Percentiles rank a stretch among this genome's conserved stretches.
phyloP scores from a whole-genome alignment of 2,888 invertebrate genomes.

The Lasioglossum villosulum region DNA sequence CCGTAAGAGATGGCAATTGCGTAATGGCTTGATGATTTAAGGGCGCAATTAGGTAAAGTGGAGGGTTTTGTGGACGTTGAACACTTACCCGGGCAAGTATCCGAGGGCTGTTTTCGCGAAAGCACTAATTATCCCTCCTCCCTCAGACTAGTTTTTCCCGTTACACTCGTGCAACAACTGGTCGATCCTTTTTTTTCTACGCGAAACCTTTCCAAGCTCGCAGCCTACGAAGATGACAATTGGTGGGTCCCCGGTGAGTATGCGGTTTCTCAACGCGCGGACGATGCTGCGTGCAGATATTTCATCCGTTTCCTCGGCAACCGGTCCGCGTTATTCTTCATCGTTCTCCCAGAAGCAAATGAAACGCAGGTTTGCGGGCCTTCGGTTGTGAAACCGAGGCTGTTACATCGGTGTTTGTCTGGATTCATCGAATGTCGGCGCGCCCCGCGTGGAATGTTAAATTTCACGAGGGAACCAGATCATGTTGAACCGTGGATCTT shows the following conservation, averaged over 20 bases:
- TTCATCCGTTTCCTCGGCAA: conserved; percentile 1
- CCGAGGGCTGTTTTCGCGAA: conserved; percentile 68
- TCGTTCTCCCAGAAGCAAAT: conserved; percentile 41
- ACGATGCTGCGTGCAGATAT: neutral
- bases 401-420: neutral
- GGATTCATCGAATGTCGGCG: neutral
- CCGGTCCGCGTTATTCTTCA: conserved; percentile 39
- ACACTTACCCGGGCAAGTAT: conserved; percentile 62
- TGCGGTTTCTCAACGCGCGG: conserved; percentile 32
- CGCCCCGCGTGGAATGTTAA: neutral
- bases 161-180: conserved; percentile 36
- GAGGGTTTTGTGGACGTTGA: conserved; percentile 68
- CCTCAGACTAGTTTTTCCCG: conserved; percentile 37
- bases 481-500: too few species aligned
- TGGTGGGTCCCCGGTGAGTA: conserved; percentile 32
- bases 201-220: conserved; percentile 32
- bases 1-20: conserved; percentile 69
- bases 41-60: conserved; percentile 74
- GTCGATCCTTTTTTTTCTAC: conserved; percentile 54
- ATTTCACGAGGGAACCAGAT: neutral
- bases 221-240: conserved; percentile 33
- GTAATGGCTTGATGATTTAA: conserved; percentile 74
- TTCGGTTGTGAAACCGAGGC: neutral
- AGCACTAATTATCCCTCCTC: conserved; percentile 69
- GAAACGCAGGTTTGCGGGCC: conserved; percentile 31